Base-by-base conservation (phyloP, 2,113 vertebrate genomes). In the Arenaria interpres region DNA sequence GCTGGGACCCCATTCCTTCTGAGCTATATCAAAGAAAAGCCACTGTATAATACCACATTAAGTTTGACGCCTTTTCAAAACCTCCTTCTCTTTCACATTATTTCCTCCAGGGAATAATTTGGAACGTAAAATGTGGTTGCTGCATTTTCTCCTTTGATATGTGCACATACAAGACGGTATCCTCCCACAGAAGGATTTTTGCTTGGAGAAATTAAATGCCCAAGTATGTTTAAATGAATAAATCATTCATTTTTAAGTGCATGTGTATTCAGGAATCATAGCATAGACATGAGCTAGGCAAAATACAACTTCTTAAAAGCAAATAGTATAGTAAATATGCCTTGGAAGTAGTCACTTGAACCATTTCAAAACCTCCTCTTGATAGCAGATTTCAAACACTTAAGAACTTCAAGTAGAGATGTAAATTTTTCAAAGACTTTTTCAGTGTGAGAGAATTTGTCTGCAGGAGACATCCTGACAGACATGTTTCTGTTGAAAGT, bases 121-220 rank as follows among this genome's bases (percentile, higher is more conserved):
- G 39, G 56, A 91, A 53, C 6, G 30, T 95, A 37, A 88, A 37
- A 84, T 81, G 91, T 89, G 84, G 93, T 95, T 95, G 48, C 43
- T 89, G 33, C 4, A 1, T 75, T 84, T 89, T 92, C 73, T 77
- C 53, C 87, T 95, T 91, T 95, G 84, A 87, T 89, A 78, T 89
- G 35, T 68, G 54, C 56, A 25, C 35, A 25, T 78, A 33, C 51
- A 82, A 75, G 94, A 77, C 53, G 17, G 48, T 85, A 69, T 83
- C 78, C 78, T 90, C 82, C 92, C 85, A 73, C 45, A 85, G 51
- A 74, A 76, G 41, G 68, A 85, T 88, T 95, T 91, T 93, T 88
- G 45, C 88, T 93, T 41, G 41, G 59, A 83, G 71, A 95, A 91
- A 73, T 83, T 64, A 85, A 91, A 76, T 73, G 53, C 63, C 66